phyloP scores from a whole-genome alignment of 2,113 vertebrate genomes.

The Poicephalus meyeri region DNA sequence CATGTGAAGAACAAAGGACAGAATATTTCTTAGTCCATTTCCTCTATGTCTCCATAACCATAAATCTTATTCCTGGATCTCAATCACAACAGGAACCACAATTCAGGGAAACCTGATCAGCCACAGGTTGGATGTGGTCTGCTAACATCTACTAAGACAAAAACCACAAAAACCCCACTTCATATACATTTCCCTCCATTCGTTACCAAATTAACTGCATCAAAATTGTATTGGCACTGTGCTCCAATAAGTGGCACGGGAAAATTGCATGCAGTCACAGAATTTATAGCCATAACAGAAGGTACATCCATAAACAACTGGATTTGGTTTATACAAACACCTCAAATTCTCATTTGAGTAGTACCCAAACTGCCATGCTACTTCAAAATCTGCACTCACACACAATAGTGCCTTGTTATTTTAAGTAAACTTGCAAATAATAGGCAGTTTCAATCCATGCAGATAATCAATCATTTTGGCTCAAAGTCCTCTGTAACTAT shows the following conservation, averaged over 20 bases:
- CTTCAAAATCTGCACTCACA: background rate
- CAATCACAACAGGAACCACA: background rate
- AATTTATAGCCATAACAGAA: background rate
- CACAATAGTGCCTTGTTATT: background rate
- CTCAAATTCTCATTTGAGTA: background rate
- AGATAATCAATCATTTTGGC: background rate
- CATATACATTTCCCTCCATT: background rate
- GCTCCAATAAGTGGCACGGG: fast-evolving
- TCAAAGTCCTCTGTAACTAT: background rate
- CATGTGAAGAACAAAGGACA: background rate
- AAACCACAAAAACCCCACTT: background rate
- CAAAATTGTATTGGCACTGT: background rate
- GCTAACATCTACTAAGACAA: background rate
- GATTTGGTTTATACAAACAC: background rate
- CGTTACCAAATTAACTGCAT: background rate
- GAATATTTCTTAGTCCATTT: background rate
- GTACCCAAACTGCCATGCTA: fast-evolving
- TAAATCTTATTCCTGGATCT: background rate
- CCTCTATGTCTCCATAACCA: fast-evolving
- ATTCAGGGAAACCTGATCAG: background rate
- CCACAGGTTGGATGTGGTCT: background rate
- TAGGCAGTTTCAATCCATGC: background rate
- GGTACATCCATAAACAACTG: fast-evolving
- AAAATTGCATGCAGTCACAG: background rate
- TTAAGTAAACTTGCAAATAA: background rate